phyloP scores from a whole-genome alignment of 2,113 vertebrate genomes.

The Catharus fuscescens region DNA sequence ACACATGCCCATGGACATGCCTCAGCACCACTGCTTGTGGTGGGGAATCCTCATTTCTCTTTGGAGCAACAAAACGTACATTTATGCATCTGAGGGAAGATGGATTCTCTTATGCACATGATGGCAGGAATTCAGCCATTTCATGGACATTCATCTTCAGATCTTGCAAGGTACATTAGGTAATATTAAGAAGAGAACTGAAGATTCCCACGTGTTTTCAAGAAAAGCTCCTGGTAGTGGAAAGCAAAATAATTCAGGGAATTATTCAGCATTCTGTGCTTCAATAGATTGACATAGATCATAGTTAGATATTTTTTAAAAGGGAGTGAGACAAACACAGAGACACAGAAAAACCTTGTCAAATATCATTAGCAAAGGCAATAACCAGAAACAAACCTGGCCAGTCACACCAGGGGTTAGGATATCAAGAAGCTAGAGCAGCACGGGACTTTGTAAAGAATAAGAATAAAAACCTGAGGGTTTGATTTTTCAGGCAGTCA shows the following conservation, averaged over 20 bases:
- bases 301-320: no score
- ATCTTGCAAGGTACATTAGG: neutral
- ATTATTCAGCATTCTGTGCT: neutral
- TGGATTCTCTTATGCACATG: neutral
- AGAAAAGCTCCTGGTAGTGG: neutral
- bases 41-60: neutral
- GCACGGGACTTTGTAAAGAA: neutral
- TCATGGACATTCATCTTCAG: neutral
- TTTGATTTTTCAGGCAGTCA: neutral
- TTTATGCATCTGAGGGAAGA: neutral
- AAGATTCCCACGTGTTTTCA: neutral
- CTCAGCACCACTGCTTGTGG: neutral
- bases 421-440: neutral
- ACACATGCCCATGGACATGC: rapidly evolving
- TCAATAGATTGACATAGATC: neutral
- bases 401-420: neutral
- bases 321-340: neutral
- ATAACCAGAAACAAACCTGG: neutral
- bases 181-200: neutral
- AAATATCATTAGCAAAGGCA: neutral
- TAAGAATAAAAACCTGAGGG: neutral
- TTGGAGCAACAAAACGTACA: neutral
- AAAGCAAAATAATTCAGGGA: neutral
- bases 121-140: neutral
- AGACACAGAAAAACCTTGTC: neutral